Conservation (phyloP, 2,797 vertebrate genomes). For the Intellagama lesueurii region DNA sequence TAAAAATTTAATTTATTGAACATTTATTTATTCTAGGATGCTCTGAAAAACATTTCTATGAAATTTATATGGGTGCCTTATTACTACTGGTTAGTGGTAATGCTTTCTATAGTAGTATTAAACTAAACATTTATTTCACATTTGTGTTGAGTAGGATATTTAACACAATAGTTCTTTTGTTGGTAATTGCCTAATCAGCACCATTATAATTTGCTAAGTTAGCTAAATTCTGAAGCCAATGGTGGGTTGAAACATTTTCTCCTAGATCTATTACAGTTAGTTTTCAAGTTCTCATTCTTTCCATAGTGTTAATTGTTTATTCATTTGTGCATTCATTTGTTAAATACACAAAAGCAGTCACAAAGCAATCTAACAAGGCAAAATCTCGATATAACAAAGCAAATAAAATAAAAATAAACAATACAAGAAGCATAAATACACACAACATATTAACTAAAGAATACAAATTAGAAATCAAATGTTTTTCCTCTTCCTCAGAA, state of each 20-base stretch:
- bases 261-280: conserved; percentile 52
- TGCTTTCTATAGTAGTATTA: conserved; percentile 13
- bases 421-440: too few species aligned
- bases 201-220: conserved; percentile 63
- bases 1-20: neutral
- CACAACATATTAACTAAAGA: too few species aligned
- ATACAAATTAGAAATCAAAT: too few species aligned
- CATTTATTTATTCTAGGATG: neutral
- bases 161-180: conserved; percentile 54
- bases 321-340: too few species aligned
- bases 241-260: conserved; percentile 58
- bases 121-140: conserved; percentile 53
- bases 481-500: too few species aligned
- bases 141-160: conserved; percentile 64
- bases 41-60: accelerated
- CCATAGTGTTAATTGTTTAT: conserved; percentile 39
- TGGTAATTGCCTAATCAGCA: conserved; percentile 62
- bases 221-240: conserved; percentile 65
- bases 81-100: neutral
- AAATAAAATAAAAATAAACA: neutral
- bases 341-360: neutral
- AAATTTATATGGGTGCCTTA: neutral
- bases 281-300: conserved; percentile 39
- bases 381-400: neutral
- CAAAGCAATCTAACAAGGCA: neutral